phyloP scores from a whole-genome alignment of 2,113 vertebrate species.

The Ptychochromis oligacanthus region DNA sequence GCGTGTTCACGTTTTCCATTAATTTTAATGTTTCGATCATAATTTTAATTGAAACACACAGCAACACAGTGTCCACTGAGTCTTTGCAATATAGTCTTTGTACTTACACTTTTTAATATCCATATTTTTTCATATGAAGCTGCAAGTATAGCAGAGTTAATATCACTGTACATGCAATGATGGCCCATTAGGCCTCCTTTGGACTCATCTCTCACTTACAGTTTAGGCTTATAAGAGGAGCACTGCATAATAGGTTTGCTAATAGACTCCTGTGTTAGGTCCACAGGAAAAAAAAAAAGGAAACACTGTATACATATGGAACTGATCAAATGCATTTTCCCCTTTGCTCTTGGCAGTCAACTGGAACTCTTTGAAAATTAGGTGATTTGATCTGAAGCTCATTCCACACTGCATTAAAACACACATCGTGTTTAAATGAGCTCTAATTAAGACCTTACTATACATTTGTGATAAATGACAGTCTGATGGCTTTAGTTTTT shows the following conservation, averaged over 20 bases:
- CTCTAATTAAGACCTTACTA: conserved; percentile 34
- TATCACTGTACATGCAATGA: background rate
- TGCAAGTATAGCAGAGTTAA: background rate
- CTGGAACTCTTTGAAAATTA: conserved; percentile 30
- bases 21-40: background rate
- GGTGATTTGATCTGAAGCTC: conserved; percentile 37
- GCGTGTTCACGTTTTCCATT: background rate
- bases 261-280: conserved; percentile 26
- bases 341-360: background rate
- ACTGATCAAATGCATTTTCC: conserved; percentile 17
- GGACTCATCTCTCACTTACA: conserved; percentile 9
- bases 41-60: background rate
- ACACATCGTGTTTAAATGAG: conserved; percentile 45
- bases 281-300: background rate
- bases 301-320: conserved; percentile 15
- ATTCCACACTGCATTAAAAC: conserved; percentile 36
- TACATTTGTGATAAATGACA: conserved; percentile 10
- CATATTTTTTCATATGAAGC: rapidly evolving
- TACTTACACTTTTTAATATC: background rate
- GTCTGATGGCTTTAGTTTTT: conserved; percentile 19
- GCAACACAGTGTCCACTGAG: background rate
- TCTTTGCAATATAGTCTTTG: background rate
- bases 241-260: conserved; percentile 15
- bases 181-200: background rate
- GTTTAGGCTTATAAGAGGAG: conserved; percentile 12